These are phyloP conservation scores for Macrotis lagotis DNA, from an alignment of 2,113 vertebrate species.

Conservation along the genomic window DNA sequence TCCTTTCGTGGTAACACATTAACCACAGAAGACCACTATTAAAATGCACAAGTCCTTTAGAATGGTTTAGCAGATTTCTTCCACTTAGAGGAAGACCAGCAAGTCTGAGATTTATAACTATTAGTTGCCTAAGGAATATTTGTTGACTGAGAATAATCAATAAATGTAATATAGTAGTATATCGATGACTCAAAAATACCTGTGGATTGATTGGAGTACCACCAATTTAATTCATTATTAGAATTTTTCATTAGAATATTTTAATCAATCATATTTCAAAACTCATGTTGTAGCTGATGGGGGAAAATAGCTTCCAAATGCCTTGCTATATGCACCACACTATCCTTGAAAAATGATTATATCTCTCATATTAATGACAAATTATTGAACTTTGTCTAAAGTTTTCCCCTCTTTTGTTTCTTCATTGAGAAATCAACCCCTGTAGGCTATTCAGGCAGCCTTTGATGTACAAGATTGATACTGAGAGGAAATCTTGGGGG, in stretches of 20 bases:
- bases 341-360: background rate
- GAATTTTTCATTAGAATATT: background rate
- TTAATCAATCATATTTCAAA: constrained; percentile 24
- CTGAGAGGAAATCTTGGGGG: no score
- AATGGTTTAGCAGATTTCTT: background rate
- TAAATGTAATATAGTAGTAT: background rate
- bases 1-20: background rate
- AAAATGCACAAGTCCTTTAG: background rate
- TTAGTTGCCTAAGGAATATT: background rate
- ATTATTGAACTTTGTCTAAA: no score
- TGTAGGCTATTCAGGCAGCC: no score
- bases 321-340: background rate
- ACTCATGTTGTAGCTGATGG: background rate
- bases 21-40: background rate
- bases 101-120: background rate
- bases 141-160: background rate
- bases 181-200: background rate
- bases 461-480: no score
- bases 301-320: constrained; percentile 4
- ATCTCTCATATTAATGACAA: no score
- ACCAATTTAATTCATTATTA: constrained; percentile 21
- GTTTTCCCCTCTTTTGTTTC: no score
- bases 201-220: background rate
- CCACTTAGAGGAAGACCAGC: background rate
- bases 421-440: no score